Evolutionary conservation across 2,797 vertebrate species (phyloP), one percentile per base, ranked within the genome.

Genomic region (Chrysocyon brachyurus): DNA sequence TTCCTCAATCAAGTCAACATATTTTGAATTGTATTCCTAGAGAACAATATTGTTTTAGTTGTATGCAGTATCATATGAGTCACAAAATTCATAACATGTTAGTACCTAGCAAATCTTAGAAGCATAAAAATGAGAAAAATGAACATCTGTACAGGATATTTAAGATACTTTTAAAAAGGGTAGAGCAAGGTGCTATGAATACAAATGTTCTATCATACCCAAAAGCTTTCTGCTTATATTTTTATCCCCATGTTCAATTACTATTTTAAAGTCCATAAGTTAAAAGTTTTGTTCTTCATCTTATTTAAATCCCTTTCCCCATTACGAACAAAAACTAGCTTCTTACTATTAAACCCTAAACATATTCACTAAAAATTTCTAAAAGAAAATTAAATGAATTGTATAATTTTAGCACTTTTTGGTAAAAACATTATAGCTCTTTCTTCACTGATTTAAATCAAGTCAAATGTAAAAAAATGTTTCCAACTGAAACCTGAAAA

Each of bases 1-100:
- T 97, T 99, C 99, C 98, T 99, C 99, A 97, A 99, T 99, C 97
- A 99, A 96, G 97, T 99, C 99, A 96, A 99, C 99, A 17, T 99
- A 99, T 97, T 99, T 99, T 81, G 99, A 99, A 98, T 99, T 99
- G 98, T 99, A 99, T 98, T 99, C 99, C 99, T 99, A 63, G 97
- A 97, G 95, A 70, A 15, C 77, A 96, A 52, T 84, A 95, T 31
- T 86, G 84, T 63, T 94, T 97, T 82, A 93, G 84, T 87, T 83
- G 9, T n/a, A 61, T 6, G 72, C 2, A 68, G 46, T 73, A 84
- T 57, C 46, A 94, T 59, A 81, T 90, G 82, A 64, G n/a, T 93
- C 19, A 92, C n/a, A 66, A 96, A 70, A 79, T 91, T 86, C 63
- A 54, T 75, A 81, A 36, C 36, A 82, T 64, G 46, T 75, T 82